Evolutionary conservation across 2,888 invertebrate species (phyloP).

Genomic region (Yponomeuta cagnagella): DNA sequence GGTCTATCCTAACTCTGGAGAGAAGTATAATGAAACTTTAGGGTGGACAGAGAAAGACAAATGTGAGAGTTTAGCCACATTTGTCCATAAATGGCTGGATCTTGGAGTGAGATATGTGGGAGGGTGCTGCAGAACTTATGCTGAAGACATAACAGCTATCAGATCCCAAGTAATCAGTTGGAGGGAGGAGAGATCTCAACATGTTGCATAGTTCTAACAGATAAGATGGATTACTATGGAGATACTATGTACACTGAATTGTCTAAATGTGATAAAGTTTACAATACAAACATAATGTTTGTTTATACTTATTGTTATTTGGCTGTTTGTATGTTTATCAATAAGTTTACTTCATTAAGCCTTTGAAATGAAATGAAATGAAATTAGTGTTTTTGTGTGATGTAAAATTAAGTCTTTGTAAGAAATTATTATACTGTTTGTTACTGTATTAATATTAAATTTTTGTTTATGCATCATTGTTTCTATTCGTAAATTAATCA

Average conservation of each 20-base stretch:
- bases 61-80: conserved; percentile 78
- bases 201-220: neutral
- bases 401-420: neutral
- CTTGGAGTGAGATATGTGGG: conserved; percentile 88
- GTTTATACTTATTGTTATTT: neutral
- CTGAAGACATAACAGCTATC: conserved; percentile 83
- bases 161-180: conserved; percentile 37
- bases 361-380: too few species aligned
- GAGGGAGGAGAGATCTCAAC: conserved; percentile 24
- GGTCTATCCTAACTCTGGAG: conserved; percentile 95
- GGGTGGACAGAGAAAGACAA: conserved; percentile 81
- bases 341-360: neutral
- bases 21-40: conserved; percentile 77
- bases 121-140: conserved; percentile 92
- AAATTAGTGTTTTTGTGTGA: neutral
- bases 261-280: neutral
- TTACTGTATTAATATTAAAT: too few species aligned
- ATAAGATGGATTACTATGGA: too few species aligned
- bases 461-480: too few species aligned
- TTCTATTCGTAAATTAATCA: too few species aligned
- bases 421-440: neutral
- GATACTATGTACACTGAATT: neutral
- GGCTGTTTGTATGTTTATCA: neutral
- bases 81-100: conserved; percentile 85
- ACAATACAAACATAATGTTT: neutral